Conservation (phyloP, 2,113 vertebrate species). For the Leptocoma aspasia region DNA sequence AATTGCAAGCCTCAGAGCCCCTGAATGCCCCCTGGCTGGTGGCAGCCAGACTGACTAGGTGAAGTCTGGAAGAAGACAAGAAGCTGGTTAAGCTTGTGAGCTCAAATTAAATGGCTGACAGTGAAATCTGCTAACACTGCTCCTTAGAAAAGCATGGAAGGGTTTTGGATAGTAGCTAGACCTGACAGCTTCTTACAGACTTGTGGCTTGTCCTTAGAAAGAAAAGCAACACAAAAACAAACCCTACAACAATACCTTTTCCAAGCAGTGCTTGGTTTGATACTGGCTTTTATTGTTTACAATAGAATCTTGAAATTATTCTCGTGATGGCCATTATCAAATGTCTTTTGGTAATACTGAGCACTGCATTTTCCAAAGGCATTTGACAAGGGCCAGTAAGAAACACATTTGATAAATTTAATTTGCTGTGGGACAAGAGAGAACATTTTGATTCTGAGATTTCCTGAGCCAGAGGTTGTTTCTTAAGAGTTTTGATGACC, state of each 20-base stretch:
- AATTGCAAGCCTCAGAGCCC: constrained; percentile 4
- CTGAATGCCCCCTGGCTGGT: neutral
- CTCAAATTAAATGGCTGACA: constrained; percentile 20
- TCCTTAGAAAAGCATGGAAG: neutral
- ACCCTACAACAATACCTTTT: neutral
- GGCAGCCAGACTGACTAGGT: neutral
- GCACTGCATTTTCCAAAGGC: neutral
- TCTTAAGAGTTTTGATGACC: neutral
- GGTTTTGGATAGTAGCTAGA: neutral
- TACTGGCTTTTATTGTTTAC: neutral
- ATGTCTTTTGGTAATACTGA: neutral
- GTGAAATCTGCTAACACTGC: neutral
- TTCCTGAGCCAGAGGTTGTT: neutral
- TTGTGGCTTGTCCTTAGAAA: neutral
- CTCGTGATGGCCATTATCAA: neutral
- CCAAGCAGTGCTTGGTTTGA: neutral
- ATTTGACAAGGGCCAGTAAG: neutral
- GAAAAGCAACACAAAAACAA: neutral
- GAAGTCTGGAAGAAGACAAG: constrained; percentile 5
- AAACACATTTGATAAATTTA: neutral
- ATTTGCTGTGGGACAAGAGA: neutral
- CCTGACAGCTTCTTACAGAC: neutral
- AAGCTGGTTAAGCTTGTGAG: constrained; percentile 18
- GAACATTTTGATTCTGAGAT: neutral
- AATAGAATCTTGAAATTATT: neutral